These are phyloP conservation scores for Scaeva pyrastri DNA, from an alignment of 2,888 invertebrate genomes.

Conservation along the genomic window DNA sequence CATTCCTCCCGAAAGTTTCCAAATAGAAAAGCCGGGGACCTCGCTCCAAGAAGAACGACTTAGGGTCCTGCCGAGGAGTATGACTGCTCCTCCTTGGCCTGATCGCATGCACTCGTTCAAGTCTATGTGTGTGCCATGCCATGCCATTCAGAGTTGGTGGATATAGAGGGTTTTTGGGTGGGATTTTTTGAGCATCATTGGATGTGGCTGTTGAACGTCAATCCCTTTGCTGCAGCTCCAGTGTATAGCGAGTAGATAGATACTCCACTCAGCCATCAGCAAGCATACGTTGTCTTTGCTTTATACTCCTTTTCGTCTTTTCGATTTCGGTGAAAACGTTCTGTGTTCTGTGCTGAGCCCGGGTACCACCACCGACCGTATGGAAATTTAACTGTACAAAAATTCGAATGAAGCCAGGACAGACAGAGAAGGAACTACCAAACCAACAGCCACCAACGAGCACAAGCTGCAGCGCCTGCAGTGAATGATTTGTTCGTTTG, in stretches of 20 bases:
- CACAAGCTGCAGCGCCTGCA: conserved; percentile 33
- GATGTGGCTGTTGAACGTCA: conserved; percentile 72
- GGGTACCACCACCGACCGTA: conserved; percentile 11
- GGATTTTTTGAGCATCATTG: conserved; percentile 69
- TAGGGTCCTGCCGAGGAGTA: conserved; percentile 38
- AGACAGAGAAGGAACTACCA: conserved; percentile 19
- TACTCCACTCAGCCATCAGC: conserved; percentile 12
- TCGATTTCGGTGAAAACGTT: conserved; percentile 20
- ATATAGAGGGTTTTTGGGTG: neutral
- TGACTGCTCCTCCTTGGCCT: conserved; percentile 36
- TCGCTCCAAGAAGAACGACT: conserved; percentile 34
- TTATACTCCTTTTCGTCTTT: conserved; percentile 53
- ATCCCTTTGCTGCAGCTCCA: conserved; percentile 47
- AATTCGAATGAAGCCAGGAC: conserved; percentile 35
- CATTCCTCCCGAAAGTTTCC: conserved; percentile 68
- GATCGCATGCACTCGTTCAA: neutral
- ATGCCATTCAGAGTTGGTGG: conserved; percentile 21
- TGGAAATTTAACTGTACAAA: conserved; percentile 57
- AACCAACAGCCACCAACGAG: neutral
- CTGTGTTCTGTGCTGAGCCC: neutral
- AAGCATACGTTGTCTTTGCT: conserved; percentile 60
- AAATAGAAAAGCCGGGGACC: conserved; percentile 48
- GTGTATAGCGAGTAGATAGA: conserved; percentile 21
- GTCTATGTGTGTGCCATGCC: neutral
- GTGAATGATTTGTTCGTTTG: conserved; percentile 72